Evolutionary conservation across 2,797 vertebrate species (phyloP), one percentile per base, ranked within the genome.

Genomic region (Sphenopsis melanotis): DNA sequence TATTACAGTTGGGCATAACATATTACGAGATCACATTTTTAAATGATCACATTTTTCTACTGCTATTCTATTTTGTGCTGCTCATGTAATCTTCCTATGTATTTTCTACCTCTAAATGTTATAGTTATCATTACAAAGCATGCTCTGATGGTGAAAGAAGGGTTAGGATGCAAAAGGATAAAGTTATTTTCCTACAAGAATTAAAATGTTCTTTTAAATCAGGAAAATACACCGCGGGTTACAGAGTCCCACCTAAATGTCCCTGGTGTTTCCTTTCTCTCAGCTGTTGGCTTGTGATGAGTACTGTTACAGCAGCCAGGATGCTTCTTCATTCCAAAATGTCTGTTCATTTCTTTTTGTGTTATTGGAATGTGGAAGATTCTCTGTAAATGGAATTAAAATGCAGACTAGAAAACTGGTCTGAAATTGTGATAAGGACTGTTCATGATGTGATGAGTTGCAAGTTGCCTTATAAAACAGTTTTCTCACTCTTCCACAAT

Each of bases 401-500:
- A 89, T 36, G n/a, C 36, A 29, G 15, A 20, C 60, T 71, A 52
- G 46, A 92, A 92, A 94, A n/a, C 16, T 69, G 52, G n/a, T 76
- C 71, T 60, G 34, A 57, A 77, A 57, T 20, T 74, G 74, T 68
- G 71, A 64, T 52, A 84, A 89, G 36, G 41, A 71, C 37, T 79
- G 32, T 83, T 63, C 57, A 24, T 76, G 29, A 64, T 94, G 30
- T 34, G 9, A 66, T 53, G 44, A 56, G 11, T 69, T 95, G 36
- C 56, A 89, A 90, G 85, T 60, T 85, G 9, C 83, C 57, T 74
- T 57, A 56, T 92, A 47, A 93, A 97, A 60, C 60, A 71, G 49
- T 90, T 96, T 80, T 87, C 37, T 68, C 17, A 37, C 26, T 68
- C 30, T 87, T 87, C 66, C 66, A 18, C 80, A 93, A 91, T 94